Evolutionary conservation across 1,140 invertebrate genomes (phyloP).

Genomic region (Chlorops oryzae): DNA sequence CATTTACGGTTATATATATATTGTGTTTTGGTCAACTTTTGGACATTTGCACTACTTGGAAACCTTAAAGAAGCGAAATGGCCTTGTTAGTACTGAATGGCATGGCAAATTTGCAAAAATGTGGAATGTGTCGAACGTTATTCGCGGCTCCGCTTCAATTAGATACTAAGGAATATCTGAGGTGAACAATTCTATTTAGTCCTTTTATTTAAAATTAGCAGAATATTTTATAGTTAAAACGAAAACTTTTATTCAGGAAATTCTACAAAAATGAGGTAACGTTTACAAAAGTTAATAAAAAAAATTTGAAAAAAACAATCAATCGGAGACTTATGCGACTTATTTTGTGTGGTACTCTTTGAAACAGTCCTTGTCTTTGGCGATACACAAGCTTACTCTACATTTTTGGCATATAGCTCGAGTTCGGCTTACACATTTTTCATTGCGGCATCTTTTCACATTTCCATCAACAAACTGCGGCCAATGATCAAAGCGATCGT

Average conservation of each 20-base stretch:
- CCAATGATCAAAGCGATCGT: conserved; percentile 3
- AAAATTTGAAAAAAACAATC: neutral
- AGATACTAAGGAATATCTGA: too few species aligned
- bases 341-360: conserved; percentile 3
- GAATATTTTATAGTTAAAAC: neutral
- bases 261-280: neutral
- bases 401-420: neutral
- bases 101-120: too few species aligned
- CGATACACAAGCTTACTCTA: neutral
- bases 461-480: neutral
- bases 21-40: neutral
- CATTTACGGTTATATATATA: too few species aligned
- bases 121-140: too few species aligned
- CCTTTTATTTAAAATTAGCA: too few species aligned
- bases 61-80: too few species aligned
- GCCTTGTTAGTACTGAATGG: too few species aligned
- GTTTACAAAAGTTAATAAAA: neutral
- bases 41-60: neutral
- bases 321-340: neutral
- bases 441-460: neutral
- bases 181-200: too few species aligned
- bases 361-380: conserved; percentile 2
- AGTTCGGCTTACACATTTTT: neutral
- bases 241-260: neutral
- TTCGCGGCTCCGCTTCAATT: too few species aligned